These are phyloP conservation scores for Burhinus bistriatus DNA, from an alignment of 2,113 vertebrate species.

Conservation along the genomic window DNA sequence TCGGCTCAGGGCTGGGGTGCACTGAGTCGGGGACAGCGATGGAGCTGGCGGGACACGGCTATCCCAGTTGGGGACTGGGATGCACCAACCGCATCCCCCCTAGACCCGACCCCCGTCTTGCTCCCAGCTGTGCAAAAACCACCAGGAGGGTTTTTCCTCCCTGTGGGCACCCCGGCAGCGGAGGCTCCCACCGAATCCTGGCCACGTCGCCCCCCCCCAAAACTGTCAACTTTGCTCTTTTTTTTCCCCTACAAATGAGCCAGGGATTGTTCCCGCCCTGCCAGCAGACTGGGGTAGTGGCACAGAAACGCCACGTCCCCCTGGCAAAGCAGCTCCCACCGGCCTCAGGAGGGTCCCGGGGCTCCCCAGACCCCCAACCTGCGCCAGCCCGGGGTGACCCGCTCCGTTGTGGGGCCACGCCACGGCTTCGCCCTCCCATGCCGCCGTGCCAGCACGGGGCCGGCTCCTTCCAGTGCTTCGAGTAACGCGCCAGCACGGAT, in stretches of 20 bases:
- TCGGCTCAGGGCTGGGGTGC: too few species aligned
- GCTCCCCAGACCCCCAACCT: background rate
- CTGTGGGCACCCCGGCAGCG: background rate
- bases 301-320: accelerated
- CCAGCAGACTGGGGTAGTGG: background rate
- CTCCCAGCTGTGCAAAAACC: accelerated
- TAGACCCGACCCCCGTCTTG: accelerated
- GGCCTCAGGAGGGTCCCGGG: background rate
- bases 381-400: background rate
- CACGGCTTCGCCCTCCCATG: background rate
- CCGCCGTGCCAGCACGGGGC: too few species aligned
- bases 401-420: accelerated
- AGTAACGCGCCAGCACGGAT: conserved; percentile 21
- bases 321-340: background rate
- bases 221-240: background rate
- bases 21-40: background rate
- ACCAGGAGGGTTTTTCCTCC: background rate
- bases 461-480: background rate
- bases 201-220: accelerated
- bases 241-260: background rate
- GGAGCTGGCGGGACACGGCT: accelerated
- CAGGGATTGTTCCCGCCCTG: background rate
- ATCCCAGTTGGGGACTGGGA: accelerated
- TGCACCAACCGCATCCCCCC: background rate
- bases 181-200: background rate